Evolutionary conservation across 2,113 vertebrate species (phyloP).

Genomic region (Platycercus adscitus): DNA sequence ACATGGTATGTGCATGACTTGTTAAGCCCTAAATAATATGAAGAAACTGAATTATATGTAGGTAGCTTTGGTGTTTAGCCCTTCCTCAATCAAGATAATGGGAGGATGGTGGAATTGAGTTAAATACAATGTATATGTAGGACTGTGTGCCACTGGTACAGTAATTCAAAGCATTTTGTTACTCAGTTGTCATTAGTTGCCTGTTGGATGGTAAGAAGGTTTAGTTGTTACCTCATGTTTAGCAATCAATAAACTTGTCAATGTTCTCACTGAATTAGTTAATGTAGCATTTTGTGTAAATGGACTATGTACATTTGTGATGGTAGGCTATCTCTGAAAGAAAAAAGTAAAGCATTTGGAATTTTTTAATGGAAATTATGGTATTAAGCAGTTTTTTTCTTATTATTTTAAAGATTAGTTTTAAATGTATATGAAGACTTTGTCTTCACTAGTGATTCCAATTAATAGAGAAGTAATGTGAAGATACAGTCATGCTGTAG

Average conservation of each 20-base stretch:
- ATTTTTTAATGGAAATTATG: not conserved
- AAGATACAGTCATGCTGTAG: not conserved
- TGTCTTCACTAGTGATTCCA: not conserved
- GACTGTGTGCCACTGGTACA: not conserved
- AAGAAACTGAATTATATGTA: not conserved
- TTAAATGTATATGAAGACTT: not conserved
- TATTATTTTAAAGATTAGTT: not conserved
- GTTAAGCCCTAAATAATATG: not conserved
- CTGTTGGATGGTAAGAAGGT: not conserved
- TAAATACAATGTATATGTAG: not conserved
- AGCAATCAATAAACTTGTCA: not conserved
- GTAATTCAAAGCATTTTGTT: not conserved
- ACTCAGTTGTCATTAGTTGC: not conserved
- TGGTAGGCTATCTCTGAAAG: not conserved
- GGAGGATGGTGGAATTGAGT: not conserved
- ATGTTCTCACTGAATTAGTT: not conserved
- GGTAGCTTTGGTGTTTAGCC: not conserved
- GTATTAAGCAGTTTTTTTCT: not conserved
- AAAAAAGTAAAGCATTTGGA: not conserved
- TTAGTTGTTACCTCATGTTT: not conserved
- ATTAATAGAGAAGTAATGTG: not conserved
- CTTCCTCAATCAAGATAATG: not conserved
- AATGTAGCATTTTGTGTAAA: not conserved
- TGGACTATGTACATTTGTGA: not conserved
- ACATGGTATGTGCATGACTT: not conserved